Conservation (phyloP, 2,888 invertebrate species). For the Hyles lineata region DNA sequence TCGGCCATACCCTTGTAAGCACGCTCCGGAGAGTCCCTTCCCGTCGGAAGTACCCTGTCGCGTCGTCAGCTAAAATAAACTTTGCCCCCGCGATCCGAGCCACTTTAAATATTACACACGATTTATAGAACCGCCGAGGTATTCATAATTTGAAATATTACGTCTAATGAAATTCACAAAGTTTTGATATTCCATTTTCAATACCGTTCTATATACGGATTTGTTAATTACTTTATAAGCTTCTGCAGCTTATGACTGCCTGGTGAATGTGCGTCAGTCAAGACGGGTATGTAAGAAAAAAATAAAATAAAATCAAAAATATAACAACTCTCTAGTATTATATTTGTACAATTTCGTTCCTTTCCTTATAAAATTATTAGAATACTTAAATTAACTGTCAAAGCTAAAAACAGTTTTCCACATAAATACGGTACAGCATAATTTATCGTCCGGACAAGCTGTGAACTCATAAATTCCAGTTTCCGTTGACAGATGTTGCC, state of each 20-base stretch:
- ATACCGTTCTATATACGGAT: constrained; percentile 4
- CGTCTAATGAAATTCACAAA: constrained; percentile 21
- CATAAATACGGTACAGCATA: constrained; percentile 1
- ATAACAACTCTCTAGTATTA: no score
- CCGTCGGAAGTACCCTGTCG: constrained; percentile 19
- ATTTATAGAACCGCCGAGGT: constrained; percentile 14
- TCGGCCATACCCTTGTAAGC: constrained; percentile 11
- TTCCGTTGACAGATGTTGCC: constrained; percentile 16
- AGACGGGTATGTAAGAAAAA: background rate
- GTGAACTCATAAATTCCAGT: constrained; percentile 28
- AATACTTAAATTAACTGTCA: background rate
- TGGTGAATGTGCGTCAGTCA: background rate
- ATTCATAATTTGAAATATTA: constrained; percentile 26
- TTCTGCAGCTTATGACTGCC: constrained; percentile 17
- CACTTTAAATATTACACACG: constrained; percentile 29
- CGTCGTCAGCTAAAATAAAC: constrained; percentile 29
- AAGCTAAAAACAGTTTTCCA: background rate
- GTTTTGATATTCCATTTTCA: constrained; percentile 19
- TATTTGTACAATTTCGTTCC: no score
- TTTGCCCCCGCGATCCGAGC: constrained; percentile 21
- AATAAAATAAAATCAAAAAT: background rate
- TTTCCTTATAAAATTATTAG: background rate
- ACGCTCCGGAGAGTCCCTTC: constrained; percentile 17
- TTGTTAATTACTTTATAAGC: background rate
- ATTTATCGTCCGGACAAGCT: constrained; percentile 21